Evolutionary conservation across 2,888 invertebrate species (phyloP).

Genomic region (Hyposoter didymator): DNA sequence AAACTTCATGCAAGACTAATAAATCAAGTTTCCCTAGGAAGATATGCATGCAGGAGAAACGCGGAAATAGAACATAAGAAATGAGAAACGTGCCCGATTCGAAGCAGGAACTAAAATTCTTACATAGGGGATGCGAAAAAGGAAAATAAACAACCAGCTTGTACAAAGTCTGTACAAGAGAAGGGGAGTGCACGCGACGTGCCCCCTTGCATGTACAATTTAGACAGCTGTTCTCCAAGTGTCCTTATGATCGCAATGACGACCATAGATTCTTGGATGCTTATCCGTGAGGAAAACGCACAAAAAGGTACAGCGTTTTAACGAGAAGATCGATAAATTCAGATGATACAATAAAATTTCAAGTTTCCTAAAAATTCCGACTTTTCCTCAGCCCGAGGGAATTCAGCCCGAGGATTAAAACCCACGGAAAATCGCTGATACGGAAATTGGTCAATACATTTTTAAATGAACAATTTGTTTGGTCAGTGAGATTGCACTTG

Average conservation of each 20-base stretch:
- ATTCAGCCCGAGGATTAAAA: too few species aligned
- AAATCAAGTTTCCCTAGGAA: conserved; percentile 15
- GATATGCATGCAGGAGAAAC: conserved; percentile 9
- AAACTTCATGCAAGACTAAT: conserved; percentile 26
- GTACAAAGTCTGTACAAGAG: conserved; percentile 31
- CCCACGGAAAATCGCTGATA: neutral
- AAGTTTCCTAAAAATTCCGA: too few species aligned
- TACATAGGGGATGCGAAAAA: conserved; percentile 52
- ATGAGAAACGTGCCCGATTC: conserved; percentile 43
- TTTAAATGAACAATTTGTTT: conserved; percentile 6
- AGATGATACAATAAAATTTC: neutral
- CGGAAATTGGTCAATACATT: neutral
- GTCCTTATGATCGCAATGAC: conserved; percentile 37
- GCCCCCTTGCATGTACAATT: conserved; percentile 24
- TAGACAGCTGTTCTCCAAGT: conserved; percentile 55
- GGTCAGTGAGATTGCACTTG: conserved; percentile 14
- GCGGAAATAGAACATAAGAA: conserved; percentile 53
- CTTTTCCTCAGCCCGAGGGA: too few species aligned
- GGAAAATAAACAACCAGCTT: conserved; percentile 52
- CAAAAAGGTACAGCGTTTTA: neutral
- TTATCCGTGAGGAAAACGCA: neutral
- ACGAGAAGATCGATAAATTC: neutral
- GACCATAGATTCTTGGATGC: conserved; percentile 5
- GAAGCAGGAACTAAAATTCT: conserved; percentile 38
- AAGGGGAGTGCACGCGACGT: conserved; percentile 33